A percentile compares a stretch with the other conserved stretches of the same genome.
Evolutionary conservation across 1,140 invertebrate species (phyloP).

Genomic region (Cryptotermes secundus): DNA sequence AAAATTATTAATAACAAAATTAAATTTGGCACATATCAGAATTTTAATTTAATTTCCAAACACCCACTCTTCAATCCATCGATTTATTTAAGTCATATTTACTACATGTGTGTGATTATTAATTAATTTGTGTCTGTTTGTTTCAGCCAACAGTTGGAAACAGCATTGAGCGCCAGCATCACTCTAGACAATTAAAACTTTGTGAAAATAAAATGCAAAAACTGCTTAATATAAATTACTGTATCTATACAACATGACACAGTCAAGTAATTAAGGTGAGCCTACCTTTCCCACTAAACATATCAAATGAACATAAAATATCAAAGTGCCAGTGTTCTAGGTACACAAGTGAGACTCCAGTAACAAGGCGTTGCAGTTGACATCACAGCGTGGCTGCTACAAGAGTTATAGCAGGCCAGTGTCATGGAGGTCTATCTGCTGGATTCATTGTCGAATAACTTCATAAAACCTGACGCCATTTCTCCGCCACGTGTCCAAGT

Average conservation of each 20-base stretch:
- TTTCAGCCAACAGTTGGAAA: slow-evolving; percentile 68
- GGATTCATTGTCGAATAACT: no score
- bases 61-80: no score
- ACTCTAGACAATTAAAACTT: neutral
- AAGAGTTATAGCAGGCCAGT: no score
- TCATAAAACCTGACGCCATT: no score
- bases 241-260: neutral
- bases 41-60: no score
- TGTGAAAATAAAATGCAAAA: neutral
- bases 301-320: slow-evolving; percentile 10
- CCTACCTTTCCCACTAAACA: neutral
- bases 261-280: neutral
- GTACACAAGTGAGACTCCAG: neutral
- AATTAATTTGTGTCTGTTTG: slow-evolving; percentile 36
- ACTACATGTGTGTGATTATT: neutral
- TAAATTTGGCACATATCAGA: no score
- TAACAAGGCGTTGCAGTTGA: neutral
- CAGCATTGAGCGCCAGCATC: slow-evolving; percentile 54
- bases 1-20: no score
- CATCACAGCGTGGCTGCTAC: neutral
- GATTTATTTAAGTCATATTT: neutral
- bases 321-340: neutral
- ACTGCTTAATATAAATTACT: neutral
- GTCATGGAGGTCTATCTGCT: no score
- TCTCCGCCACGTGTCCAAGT: no score